Percentiles rank a stretch among this genome's conserved stretches.
Conservation (phyloP, 1,140 invertebrate genomes). For the Bradynema listronoti region DNA sequence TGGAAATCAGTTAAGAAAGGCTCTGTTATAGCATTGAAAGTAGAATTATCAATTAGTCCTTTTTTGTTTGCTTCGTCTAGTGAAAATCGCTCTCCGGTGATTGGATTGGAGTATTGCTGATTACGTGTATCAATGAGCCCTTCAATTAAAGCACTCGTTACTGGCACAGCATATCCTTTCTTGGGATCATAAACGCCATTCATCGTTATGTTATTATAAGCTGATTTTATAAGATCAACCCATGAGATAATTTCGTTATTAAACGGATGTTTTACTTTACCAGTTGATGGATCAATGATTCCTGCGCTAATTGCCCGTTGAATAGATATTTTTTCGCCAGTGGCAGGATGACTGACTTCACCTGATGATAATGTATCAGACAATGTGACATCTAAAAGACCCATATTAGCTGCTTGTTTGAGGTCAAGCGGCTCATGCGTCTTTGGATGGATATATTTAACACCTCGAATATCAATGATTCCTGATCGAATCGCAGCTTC, state of each 20-base stretch:
- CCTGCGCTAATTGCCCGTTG: constrained; percentile 76
- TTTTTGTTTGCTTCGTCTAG: constrained; percentile 76
- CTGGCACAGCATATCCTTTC: constrained; percentile 73
- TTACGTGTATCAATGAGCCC: constrained; percentile 78
- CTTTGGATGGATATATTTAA: constrained; percentile 47
- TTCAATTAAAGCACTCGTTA: constrained; percentile 77
- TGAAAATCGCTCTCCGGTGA: constrained; percentile 67
- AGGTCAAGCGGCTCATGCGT: constrained; percentile 48
- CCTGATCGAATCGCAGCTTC: constrained; percentile 59
- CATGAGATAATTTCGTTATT: constrained; percentile 46
- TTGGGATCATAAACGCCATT: constrained; percentile 62
- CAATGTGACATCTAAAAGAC: constrained; percentile 56
- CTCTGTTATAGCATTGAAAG: constrained; percentile 74
- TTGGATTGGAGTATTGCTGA: constrained; percentile 73
- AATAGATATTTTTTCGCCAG: constrained; percentile 65
- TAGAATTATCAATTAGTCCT: constrained; percentile 77
- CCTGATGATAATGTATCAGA: constrained; percentile 53
- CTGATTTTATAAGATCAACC: constrained; percentile 52
- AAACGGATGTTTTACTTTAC: constrained; percentile 64
- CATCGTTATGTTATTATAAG: constrained; percentile 53
- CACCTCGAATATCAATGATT: constrained; percentile 55
- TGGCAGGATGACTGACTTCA: constrained; percentile 52
- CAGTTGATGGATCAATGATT: constrained; percentile 77
- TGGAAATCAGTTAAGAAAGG: constrained; percentile 73
- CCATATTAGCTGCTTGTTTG: constrained; percentile 53